Evolutionary conservation across 2,888 invertebrate species (phyloP), one percentile per base, ranked within the genome.

Genomic region (Caenorhabditis sp.): DNA sequence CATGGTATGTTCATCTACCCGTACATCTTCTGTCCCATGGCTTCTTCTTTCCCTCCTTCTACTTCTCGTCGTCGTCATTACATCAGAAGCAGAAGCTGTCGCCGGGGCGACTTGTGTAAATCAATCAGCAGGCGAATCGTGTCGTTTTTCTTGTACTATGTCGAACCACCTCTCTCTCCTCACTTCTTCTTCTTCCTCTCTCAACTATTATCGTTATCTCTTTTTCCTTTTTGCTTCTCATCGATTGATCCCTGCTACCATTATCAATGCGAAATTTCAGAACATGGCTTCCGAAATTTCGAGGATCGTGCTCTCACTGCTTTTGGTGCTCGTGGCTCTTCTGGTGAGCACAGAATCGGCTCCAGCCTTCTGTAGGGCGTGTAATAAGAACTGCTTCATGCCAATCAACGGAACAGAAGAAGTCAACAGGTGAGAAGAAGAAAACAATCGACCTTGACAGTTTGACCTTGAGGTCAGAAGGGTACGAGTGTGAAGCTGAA

Each of bases 321-420:
- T 66, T 61, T 2, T 80, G 14, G 14, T 74, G n/a, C 51, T 74
- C 24, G 56, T 54, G 4, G 61, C 73, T 14, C 49, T 73, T 22
- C 41, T 73, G 16, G 38, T 49, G 6, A 47, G 38, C 7, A 56
- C 56, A 7, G 49, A 76, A 14, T 41, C 73, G 10, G 86, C 89
- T 7, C 87, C 85, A 8, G 86, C 87, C 8, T 75, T 86, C 16
- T 89, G 89, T 70, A 79, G 87, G 24, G 84, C 87, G 14, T 89
- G 89, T 75, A 87, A 70, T 38, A 87, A 88, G 61, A 87, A 89
- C 80, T 89, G 89, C 63, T 87, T 82, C 63, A 85, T 76, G 56
- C 47, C 81, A 38, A 16, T 56, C 56, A 70, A 79, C 56, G 68
- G 75, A 68, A 77, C 77, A 61, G 77, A 77, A 41, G 69, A 61